phyloP scores from a whole-genome alignment of 2,888 invertebrate species.

The Rotaria sp. region DNA sequence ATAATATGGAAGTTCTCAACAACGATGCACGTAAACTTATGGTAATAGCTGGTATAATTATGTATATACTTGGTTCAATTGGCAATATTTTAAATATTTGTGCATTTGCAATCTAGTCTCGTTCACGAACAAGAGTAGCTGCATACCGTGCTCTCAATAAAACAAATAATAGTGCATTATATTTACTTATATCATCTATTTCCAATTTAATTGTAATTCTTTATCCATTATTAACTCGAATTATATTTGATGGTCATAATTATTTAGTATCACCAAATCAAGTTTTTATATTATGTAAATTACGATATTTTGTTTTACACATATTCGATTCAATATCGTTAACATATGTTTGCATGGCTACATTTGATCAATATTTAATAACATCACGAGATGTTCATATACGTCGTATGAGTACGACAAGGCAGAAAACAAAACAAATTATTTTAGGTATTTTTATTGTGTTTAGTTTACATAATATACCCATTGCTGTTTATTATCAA shows the following conservation, averaged over 20 bases:
- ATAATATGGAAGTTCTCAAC: neutral
- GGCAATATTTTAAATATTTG: neutral
- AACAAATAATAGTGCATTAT: neutral
- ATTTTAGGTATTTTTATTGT: neutral
- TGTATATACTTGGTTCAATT: neutral
- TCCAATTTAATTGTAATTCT: no score
- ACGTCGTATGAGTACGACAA: neutral
- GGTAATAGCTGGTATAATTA: neutral
- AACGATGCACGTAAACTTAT: neutral
- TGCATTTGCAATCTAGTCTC: neutral
- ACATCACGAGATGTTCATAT: neutral
- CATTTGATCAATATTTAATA: neutral
- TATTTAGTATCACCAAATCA: no score
- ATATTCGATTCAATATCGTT: no score
- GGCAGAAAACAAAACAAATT: neutral
- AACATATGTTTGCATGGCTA: no score
- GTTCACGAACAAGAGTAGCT: neutral
- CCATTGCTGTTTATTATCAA: neutral
- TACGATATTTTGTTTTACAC: no score
- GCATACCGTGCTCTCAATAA: neutral
- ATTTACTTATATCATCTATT: neutral
- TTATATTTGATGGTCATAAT: no score
- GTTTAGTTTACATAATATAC: neutral
- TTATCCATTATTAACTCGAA: no score
- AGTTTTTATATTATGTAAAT: no score